A percentile compares a stretch with the other conserved stretches of the same genome.
Evolutionary conservation across 2,113 vertebrate genomes (phyloP).

Genomic region (Oreochromis spilurus): DNA sequence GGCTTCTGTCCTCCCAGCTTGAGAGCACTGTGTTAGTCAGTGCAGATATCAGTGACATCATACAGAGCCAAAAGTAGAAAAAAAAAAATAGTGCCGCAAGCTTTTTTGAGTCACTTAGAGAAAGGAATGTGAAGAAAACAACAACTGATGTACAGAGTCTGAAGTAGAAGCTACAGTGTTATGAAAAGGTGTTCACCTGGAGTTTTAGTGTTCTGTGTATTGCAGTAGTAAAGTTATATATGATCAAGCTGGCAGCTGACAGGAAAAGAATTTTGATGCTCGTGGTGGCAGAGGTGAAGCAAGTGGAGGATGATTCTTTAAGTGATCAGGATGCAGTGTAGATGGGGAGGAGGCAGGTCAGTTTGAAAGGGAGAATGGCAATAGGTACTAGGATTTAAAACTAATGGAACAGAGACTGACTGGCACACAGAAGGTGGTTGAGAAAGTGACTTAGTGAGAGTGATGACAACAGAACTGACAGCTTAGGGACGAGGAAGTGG

Average conservation of each 20-base stretch:
- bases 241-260: neutral
- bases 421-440: neutral
- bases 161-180: neutral
- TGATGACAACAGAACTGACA: neutral
- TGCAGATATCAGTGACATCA: rapidly evolving
- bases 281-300: neutral
- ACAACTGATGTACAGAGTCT: neutral
- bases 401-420: neutral
- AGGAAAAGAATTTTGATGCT: neutral
- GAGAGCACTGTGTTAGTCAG: neutral
- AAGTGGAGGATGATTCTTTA: neutral
- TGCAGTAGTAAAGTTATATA: neutral
- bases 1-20: neutral
- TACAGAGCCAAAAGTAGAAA: neutral
- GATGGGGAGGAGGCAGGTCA: neutral
- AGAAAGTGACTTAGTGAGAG: neutral
- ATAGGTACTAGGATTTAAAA: neutral
- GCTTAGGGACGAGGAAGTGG: neutral
- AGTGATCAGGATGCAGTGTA: neutral
- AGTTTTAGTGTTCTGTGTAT: neutral
- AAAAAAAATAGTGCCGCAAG: neutral
- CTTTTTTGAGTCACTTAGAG: neutral
- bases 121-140: neutral
- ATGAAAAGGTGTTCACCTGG: neutral
- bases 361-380: neutral